These are phyloP conservation scores for Mesoligia furuncula DNA, from an alignment of 2,888 invertebrate species.

Conservation along the genomic window DNA sequence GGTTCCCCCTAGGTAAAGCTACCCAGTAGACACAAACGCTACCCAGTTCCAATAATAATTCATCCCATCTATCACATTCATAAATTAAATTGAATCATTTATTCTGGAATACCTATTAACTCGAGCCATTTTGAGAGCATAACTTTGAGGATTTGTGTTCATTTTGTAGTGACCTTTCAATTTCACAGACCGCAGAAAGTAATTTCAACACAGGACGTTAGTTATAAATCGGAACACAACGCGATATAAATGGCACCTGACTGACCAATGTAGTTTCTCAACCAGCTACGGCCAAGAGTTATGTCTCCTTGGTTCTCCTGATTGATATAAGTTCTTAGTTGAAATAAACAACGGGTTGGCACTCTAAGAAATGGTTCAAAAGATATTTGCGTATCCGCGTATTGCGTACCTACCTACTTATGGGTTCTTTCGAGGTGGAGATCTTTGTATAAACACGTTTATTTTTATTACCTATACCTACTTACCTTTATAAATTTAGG, in stretches of 20 bases:
- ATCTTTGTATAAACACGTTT: neutral
- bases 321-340: constrained; percentile 10
- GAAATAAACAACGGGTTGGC: constrained; percentile 13
- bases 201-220: constrained; percentile 31
- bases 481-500: no score
- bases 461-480: no score
- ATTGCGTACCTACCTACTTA: neutral
- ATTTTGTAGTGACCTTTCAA: constrained; percentile 28
- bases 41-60: neutral
- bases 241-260: constrained; percentile 44
- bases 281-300: constrained; percentile 8
- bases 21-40: neutral
- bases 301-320: constrained; percentile 28
- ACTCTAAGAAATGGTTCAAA: constrained; percentile 4
- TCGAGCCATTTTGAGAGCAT: constrained; percentile 3
- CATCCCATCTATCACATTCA: constrained; percentile 1
- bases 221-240: constrained; percentile 40
- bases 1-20: neutral
- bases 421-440: neutral
- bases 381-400: neutral
- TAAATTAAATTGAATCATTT: constrained; percentile 14
- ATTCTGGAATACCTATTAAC: constrained; percentile 8
- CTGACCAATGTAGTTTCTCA: constrained; percentile 33
- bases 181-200: constrained; percentile 27
- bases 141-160: constrained; percentile 25